phyloP scores from a whole-genome alignment of 2,888 invertebrate species.

The Drosophila multiciliata region DNA sequence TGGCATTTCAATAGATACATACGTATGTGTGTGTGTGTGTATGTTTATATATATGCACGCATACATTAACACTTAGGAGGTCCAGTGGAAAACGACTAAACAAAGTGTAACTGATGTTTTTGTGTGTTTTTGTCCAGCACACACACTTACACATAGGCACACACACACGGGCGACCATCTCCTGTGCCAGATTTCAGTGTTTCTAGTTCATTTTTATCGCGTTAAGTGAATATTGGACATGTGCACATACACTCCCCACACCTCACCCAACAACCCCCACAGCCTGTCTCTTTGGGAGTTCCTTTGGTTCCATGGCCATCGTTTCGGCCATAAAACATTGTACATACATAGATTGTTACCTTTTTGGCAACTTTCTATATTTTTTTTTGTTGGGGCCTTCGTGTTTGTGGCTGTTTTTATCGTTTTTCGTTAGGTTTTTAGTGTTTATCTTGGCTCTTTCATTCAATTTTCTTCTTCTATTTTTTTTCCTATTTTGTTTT shows the following conservation, averaged over 20 bases:
- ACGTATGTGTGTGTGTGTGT: slow-evolving; percentile 5
- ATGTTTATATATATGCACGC: neutral
- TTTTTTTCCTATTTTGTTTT: slow-evolving; percentile 28
- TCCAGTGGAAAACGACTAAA: slow-evolving; percentile 63
- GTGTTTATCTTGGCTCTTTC: slow-evolving; percentile 79
- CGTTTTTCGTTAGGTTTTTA: slow-evolving; percentile 72
- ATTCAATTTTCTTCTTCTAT: slow-evolving; percentile 62
- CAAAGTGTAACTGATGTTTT: slow-evolving; percentile 79
- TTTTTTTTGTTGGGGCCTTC: slow-evolving; percentile 41
- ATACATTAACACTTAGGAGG: slow-evolving; percentile 19
- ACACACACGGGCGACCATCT: slow-evolving; percentile 16
- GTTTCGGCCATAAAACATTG: slow-evolving; percentile 57
- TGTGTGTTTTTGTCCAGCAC: slow-evolving; percentile 60
- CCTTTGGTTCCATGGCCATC: slow-evolving; percentile 12
- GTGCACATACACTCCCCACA: slow-evolving; percentile 47
- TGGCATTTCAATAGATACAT: slow-evolving; percentile 63
- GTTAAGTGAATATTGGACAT: slow-evolving; percentile 81
- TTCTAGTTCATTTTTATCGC: slow-evolving; percentile 80
- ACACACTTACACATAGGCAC: neutral
- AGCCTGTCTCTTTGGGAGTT: neutral
- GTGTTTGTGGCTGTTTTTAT: slow-evolving; percentile 63
- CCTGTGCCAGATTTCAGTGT: slow-evolving; percentile 72
- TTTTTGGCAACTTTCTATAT: slow-evolving; percentile 65
- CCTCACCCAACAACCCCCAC: neutral
- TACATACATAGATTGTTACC: slow-evolving; percentile 67